Evolutionary conservation across 2,888 invertebrate genomes (phyloP).

Genomic region (Keiferia lycopersicella): DNA sequence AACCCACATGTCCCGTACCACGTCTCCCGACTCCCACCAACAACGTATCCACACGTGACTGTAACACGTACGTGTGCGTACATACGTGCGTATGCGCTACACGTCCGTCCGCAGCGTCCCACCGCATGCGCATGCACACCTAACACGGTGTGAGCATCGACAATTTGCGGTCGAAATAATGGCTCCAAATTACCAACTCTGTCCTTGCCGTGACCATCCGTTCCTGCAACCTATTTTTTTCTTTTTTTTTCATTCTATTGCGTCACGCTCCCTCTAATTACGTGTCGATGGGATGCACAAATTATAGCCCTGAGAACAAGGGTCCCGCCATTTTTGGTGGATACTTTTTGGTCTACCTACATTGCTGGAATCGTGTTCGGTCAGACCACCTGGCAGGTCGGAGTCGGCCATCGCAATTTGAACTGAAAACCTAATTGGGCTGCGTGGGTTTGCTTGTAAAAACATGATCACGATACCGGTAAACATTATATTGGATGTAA

Average conservation of each 20-base stretch:
- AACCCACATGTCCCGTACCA: no score
- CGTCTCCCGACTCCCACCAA: no score
- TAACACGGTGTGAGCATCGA: slow-evolving; percentile 54
- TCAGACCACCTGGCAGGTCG: slow-evolving; percentile 28
- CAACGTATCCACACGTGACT: no score
- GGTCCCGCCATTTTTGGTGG: slow-evolving; percentile 47
- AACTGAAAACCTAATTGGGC: slow-evolving; percentile 18
- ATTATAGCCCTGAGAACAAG: slow-evolving; percentile 70
- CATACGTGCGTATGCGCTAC: not conserved
- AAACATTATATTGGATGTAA: not conserved
- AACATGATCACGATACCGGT: not conserved
- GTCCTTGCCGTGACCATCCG: slow-evolving; percentile 70
- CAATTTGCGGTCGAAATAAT: slow-evolving; percentile 75
- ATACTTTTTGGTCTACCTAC: slow-evolving; percentile 52
- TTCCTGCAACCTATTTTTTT: slow-evolving; percentile 58
- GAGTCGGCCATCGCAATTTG: not conserved
- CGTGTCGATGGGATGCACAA: slow-evolving; percentile 70
- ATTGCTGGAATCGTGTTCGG: slow-evolving; percentile 22
- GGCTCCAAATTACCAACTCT: slow-evolving; percentile 73
- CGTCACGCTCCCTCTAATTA: slow-evolving; percentile 74
- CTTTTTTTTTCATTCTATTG: slow-evolving; percentile 39
- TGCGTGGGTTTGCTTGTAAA: not conserved
- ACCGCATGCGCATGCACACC: slow-evolving; percentile 6
- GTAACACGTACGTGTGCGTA: no score
- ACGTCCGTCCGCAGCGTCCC: slow-evolving; percentile 12